Conservation (phyloP, 1,140 invertebrate genomes). For the Aplysia californica region DNA sequence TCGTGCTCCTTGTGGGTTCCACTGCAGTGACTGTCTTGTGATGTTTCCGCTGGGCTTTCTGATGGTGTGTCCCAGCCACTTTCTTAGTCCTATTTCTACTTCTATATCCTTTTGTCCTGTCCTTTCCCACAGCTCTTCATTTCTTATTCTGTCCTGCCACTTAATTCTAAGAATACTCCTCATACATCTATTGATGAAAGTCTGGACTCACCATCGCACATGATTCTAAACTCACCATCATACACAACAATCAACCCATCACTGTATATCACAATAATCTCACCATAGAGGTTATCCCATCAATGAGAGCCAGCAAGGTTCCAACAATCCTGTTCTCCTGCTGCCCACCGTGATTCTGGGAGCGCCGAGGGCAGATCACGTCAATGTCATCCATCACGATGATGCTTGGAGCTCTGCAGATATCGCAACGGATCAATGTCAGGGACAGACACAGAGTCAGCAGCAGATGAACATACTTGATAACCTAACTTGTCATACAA, state of each 20-base stretch:
- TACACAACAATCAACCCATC: background rate
- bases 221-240: background rate
- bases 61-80: too few relatives aligned
- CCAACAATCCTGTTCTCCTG: conserved; percentile 80
- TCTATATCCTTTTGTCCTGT: background rate
- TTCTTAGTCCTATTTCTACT: too few relatives aligned
- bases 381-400: conserved; percentile 99
- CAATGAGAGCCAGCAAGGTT: conserved; percentile 77
- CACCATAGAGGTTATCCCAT: conserved; percentile 65
- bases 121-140: background rate
- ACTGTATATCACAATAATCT: background rate
- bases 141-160: background rate
- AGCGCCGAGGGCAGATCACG: conserved; percentile 95
- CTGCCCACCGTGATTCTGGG: conserved; percentile 73
- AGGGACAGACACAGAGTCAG: background rate
- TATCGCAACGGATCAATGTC: background rate
- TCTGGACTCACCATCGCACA: background rate
- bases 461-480: background rate
- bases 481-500: background rate
- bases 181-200: background rate
- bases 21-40: too few relatives aligned
- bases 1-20: too few relatives aligned
- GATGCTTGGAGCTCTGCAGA: conserved; percentile 79
- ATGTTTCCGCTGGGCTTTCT: too few relatives aligned
- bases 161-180: too few relatives aligned